phyloP scores from a whole-genome alignment of 2,113 vertebrate species.

The Aldabrachelys gigantea region DNA sequence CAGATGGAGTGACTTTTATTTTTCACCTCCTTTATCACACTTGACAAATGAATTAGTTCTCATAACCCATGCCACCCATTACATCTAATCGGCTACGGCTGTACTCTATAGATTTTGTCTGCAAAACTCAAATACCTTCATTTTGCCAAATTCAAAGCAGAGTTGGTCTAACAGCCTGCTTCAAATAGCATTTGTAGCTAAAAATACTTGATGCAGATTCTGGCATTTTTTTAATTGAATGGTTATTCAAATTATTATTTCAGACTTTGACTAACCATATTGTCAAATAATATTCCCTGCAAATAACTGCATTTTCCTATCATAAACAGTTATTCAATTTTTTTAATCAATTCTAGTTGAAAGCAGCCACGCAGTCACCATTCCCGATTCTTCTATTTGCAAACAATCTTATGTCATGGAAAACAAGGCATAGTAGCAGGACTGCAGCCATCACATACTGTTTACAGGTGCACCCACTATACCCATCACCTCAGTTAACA shows the following conservation, averaged over 20 bases:
- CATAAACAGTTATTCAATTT: background rate
- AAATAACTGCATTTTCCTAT: slow-evolving; percentile 1
- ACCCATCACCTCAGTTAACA: background rate
- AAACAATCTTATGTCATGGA: background rate
- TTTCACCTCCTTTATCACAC: slow-evolving; percentile 48
- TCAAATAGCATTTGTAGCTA: background rate
- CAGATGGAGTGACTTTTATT: slow-evolving; percentile 37
- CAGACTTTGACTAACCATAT: background rate
- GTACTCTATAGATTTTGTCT: slow-evolving; percentile 9
- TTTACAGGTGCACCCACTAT: background rate
- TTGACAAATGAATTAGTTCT: slow-evolving; percentile 49
- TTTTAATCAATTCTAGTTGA: slow-evolving; percentile 15
- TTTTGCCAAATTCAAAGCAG: slow-evolving; percentile 41
- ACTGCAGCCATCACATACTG: background rate
- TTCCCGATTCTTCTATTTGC: background rate
- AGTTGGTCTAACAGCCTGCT: background rate
- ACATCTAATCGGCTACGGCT: slow-evolving; percentile 5
- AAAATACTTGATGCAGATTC: slow-evolving; percentile 35
- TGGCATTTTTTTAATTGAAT: background rate
- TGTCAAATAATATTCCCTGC: slow-evolving; percentile 20
- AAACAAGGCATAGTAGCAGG: background rate
- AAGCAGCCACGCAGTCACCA: background rate
- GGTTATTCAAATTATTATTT: background rate
- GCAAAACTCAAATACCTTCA: slow-evolving; percentile 24
- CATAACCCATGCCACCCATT: slow-evolving; percentile 39